Evolutionary conservation across 2,888 invertebrate genomes (phyloP).

Genomic region (Aspidiotus rigidus): DNA sequence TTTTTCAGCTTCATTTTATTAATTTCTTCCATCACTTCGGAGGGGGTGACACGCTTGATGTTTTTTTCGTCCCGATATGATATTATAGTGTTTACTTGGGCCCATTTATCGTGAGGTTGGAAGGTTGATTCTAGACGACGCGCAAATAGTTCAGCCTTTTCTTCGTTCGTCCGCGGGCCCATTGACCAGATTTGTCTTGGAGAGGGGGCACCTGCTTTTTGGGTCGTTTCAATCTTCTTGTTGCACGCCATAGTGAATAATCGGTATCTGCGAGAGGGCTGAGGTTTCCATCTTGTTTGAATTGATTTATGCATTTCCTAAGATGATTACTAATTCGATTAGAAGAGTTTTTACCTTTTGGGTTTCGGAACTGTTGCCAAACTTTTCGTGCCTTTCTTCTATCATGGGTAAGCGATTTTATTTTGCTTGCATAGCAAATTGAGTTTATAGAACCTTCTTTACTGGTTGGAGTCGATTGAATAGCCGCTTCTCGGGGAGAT

Average conservation of each 20-base stretch:
- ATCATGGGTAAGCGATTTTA: background rate
- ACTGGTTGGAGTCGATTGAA: background rate
- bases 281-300: background rate
- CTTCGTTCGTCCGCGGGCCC: background rate
- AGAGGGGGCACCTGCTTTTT: background rate
- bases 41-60: background rate
- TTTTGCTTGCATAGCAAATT: background rate
- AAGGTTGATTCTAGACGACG: background rate
- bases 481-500: background rate
- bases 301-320: background rate
- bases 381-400: background rate
- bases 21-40: background rate
- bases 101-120: background rate
- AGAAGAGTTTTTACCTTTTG: background rate
- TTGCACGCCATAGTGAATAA: constrained; percentile 4
- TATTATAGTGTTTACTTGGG: background rate
- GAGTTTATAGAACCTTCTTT: background rate
- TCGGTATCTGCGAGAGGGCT: background rate
- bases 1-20: background rate
- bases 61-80: background rate
- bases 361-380: background rate
- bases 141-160: background rate
- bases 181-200: background rate
- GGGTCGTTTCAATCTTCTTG: background rate
- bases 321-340: background rate